Evolutionary conservation across 2,113 vertebrate genomes (phyloP).

Genomic region (Festucalex cinctus): DNA sequence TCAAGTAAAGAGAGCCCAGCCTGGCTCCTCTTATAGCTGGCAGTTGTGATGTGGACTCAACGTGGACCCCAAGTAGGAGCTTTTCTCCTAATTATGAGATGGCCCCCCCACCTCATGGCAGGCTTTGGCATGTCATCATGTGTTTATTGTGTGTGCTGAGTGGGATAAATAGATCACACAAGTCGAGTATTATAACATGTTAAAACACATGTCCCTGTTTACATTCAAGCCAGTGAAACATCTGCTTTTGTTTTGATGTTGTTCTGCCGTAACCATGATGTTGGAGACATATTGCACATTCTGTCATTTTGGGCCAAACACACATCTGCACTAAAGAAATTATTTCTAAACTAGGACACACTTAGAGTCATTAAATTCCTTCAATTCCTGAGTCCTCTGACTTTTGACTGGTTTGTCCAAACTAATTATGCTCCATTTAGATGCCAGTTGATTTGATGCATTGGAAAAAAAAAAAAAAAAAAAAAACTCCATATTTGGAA

Average conservation of each 20-base stretch:
- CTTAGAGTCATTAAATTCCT: not conserved
- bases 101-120: slow-evolving; percentile 13
- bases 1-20: slow-evolving; percentile 53
- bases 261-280: slow-evolving; percentile 12
- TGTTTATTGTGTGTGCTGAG: slow-evolving; percentile 11
- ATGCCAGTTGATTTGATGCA: slow-evolving; percentile 6
- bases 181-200: slow-evolving; percentile 4
- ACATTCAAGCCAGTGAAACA: slow-evolving; percentile 5
- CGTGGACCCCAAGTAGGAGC: slow-evolving; percentile 44
- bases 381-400: not conserved
- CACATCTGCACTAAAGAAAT: slow-evolving; percentile 11
- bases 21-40: slow-evolving; percentile 27
- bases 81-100: slow-evolving; percentile 41
- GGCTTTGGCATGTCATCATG: slow-evolving; percentile 25
- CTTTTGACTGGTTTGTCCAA: not conserved
- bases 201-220: slow-evolving; percentile 21
- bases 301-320: not conserved
- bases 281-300: not conserved
- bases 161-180: slow-evolving; percentile 14
- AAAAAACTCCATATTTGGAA: not conserved
- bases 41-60: slow-evolving; percentile 18
- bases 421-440: slow-evolving; percentile 1
- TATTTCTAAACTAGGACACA: slow-evolving; percentile 6
- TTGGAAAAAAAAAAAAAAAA: not conserved
- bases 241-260: slow-evolving; percentile 5